These are phyloP conservation scores for Dolichomitus sp. DNA, from an alignment of 2,888 invertebrate species.

Conservation along the genomic window DNA sequence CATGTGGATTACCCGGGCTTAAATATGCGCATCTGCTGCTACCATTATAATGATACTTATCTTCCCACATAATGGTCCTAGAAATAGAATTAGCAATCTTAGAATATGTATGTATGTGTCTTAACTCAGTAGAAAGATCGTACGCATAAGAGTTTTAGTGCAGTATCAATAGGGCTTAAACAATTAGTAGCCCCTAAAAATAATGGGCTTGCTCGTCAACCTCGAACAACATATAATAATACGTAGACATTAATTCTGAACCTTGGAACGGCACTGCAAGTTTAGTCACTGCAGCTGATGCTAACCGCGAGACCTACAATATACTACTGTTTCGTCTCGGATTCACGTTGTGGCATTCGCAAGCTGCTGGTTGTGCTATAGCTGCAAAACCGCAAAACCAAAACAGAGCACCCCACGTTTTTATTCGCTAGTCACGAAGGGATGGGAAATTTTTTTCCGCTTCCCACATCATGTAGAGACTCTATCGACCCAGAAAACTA, in stretches of 20 bases:
- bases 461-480: neutral
- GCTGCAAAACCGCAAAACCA: conserved; percentile 18
- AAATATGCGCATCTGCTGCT: neutral
- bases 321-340: conserved; percentile 57
- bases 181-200: conserved; percentile 21
- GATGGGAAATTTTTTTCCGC: neutral
- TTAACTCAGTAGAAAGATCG: neutral
- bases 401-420: neutral
- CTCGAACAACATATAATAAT: conserved; percentile 58
- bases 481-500: too few relatives aligned
- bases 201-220: conserved; percentile 30
- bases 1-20: neutral
- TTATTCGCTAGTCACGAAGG: neutral
- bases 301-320: conserved; percentile 66
- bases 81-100: neutral
- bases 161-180: conserved; percentile 26
- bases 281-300: conserved; percentile 67
- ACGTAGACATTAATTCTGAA: conserved; percentile 34
- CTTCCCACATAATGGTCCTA: neutral
- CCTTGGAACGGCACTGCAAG: conserved; percentile 35
- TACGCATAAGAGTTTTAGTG: conserved; percentile 11
- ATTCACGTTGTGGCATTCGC: conserved; percentile 21
- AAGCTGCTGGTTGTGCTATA: conserved; percentile 3
- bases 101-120: neutral
- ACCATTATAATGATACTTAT: neutral